A percentile compares a stretch with the other conserved stretches of the same genome.
phyloP scores from a whole-genome alignment of 2,888 invertebrate species.

The Stenchaetothrips biformis region DNA sequence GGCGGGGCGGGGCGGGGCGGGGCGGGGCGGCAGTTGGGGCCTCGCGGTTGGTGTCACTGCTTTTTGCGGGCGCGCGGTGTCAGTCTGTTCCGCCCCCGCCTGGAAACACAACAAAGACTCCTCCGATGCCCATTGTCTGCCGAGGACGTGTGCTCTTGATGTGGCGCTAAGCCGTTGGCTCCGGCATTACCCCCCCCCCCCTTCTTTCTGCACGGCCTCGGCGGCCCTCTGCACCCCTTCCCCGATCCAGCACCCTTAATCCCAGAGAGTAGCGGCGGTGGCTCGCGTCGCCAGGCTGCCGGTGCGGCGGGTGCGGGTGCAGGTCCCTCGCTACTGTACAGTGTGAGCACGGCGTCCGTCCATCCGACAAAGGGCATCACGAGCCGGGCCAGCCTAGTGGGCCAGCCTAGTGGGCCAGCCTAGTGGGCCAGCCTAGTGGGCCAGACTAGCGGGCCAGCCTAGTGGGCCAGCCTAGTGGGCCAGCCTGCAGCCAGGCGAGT shows the following conservation, averaged over 20 bases:
- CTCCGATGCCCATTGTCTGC: conserved; percentile 6
- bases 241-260: not conserved
- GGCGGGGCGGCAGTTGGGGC: not conserved
- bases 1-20: not conserved
- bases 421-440: no score
- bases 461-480: no score
- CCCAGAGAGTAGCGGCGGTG: no score
- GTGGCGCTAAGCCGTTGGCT: conserved; percentile 17
- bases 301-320: no score
- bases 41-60: not conserved
- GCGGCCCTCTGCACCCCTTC: not conserved
- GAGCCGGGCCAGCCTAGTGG: no score
- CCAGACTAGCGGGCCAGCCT: no score
- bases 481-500: no score
- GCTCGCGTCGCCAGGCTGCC: no score
- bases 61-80: not conserved
- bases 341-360: no score
- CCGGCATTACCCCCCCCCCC: not conserved
- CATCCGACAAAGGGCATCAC: no score
- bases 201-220: not conserved
- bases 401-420: no score
- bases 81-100: not conserved
- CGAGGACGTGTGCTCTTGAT: conserved; percentile 16
- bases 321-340: no score
- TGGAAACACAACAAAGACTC: conserved; percentile 5